A percentile compares a stretch with the other conserved stretches of the same genome.
Conservation (phyloP, 2,888 invertebrate genomes). For the Cecidostiba fungosa region DNA sequence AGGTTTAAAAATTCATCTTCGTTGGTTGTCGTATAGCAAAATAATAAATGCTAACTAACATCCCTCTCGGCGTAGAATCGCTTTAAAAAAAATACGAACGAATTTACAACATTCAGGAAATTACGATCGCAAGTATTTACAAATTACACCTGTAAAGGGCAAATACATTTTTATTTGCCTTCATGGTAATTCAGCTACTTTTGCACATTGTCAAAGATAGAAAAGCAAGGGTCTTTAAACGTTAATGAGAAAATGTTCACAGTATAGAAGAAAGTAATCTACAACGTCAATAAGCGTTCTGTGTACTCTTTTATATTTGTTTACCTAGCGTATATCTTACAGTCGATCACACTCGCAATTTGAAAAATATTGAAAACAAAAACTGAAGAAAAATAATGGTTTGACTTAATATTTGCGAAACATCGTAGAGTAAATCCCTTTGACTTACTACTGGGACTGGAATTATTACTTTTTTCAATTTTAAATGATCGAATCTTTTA, state of each 20-base stretch:
- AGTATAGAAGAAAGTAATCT: constrained; percentile 13
- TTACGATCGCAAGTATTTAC: constrained; percentile 55
- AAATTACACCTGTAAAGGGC: constrained; percentile 43
- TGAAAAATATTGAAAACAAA: neutral
- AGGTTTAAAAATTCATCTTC: constrained; percentile 12
- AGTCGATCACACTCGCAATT: neutral
- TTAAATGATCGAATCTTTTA: neutral
- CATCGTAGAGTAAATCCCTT: neutral
- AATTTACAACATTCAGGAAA: constrained; percentile 45
- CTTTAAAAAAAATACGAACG: constrained; percentile 25
- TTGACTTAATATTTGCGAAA: neutral
- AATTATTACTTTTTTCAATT: neutral
- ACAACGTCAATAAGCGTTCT: constrained; percentile 12
- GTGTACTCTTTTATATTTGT: neutral
- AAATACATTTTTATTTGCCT: constrained; percentile 14
- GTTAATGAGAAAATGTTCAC: constrained; percentile 25
- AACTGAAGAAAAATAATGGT: neutral
- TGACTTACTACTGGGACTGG: neutral
- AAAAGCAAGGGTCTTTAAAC: constrained; percentile 6
- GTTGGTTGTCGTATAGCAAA: neutral
- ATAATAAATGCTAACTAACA: constrained; percentile 4
- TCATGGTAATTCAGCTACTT: neutral
- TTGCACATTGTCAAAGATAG: neutral
- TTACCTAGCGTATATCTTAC: constrained; percentile 36
- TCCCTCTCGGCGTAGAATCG: neutral